Conservation (phyloP, 2,888 invertebrate species). For the Drosophila nr. perissopoda region DNA sequence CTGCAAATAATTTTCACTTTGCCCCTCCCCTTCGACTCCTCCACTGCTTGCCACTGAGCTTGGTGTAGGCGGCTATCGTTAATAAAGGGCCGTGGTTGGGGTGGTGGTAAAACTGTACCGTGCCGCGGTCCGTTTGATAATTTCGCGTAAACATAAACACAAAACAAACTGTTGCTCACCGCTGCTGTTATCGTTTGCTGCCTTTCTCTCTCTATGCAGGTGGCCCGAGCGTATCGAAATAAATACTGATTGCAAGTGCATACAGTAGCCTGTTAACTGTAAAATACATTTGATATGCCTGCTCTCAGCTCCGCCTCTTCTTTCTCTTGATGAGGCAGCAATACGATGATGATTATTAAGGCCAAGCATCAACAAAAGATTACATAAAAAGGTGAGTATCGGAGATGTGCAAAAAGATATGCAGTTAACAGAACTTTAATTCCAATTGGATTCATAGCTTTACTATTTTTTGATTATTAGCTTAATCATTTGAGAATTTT, state of each 20-base stretch:
- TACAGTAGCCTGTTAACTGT: conserved; percentile 51
- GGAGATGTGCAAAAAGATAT: neutral
- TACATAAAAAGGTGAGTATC: conserved; percentile 46
- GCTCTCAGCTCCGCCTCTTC: conserved; percentile 4
- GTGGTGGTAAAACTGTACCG: conserved; percentile 68
- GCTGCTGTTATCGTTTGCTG: conserved; percentile 50
- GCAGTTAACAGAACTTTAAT: neutral
- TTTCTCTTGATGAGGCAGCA: conserved; percentile 47
- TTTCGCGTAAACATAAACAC: conserved; percentile 79
- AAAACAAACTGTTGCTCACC: conserved; percentile 75
- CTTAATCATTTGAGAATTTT: neutral
- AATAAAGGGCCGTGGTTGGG: conserved; percentile 40
- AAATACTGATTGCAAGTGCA: conserved; percentile 57
- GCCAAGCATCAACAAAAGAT: conserved; percentile 10
- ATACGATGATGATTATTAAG: conserved; percentile 21
- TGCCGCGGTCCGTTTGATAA: conserved; percentile 71
- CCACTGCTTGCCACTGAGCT: neutral
- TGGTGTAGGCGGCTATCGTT: conserved; percentile 21
- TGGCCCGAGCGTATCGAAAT: conserved; percentile 53
- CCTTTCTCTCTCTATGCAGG: conserved; percentile 62
- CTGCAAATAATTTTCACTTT: conserved; percentile 76
- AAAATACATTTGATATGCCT: conserved; percentile 34
- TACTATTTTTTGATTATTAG: neutral
- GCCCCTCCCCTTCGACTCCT: conserved; percentile 36
- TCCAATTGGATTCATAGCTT: neutral